Evolutionary conservation across 1,140 invertebrate species (phyloP), one percentile per base, ranked within the genome.

Genomic region (Brachionus rubens): DNA sequence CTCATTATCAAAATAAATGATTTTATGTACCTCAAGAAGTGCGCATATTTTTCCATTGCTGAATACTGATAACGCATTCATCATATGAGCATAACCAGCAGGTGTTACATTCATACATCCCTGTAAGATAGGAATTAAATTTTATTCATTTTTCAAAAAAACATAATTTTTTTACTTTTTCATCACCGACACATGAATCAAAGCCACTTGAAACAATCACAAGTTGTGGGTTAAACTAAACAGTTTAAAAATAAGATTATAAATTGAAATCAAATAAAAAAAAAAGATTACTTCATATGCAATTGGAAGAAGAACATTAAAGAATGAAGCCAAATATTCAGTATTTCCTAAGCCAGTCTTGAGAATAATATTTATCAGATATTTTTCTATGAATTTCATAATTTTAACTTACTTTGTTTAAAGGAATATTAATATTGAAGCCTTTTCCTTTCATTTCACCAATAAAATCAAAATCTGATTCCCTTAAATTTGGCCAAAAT

Each of bases 91-190:
- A 86, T 94, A 98, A 81, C 89, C 90, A 10, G 90, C 90, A 9
- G 94, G 94, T 0, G 90, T 92, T 1, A 98, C 85, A 81, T 89
- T 87, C 94, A 97, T 97, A 83, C 92, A 88, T 26, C 94, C 94
- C 91, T 94, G 80, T n/a, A n/a, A n/a, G n/a, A n/a, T n/a, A n/a
- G n/a, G n/a, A n/a, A n/a, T n/a, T n/a, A n/a, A n/a, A n/a, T n/a
- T n/a, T n/a, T n/a, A n/a, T n/a, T n/a, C n/a, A n/a, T n/a, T n/a
- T n/a, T n/a, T n/a, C n/a, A n/a, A n/a, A n/a, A n/a, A n/a, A n/a
- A n/a, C n/a, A n/a, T n/a, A n/a, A n/a, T n/a, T n/a, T n/a, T n/a
- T n/a, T n/a, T n/a, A n/a, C n/a, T n/a, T n/a, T n/a, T n/a, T n/a
- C n/a, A n/a, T n/a, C n/a, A n/a, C n/a, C n/a, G n/a, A n/a, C n/a